Evolutionary conservation across 2,888 invertebrate genomes (phyloP), one percentile per base, ranked within the genome.

Genomic region (Scaptodrosophila latifasciaeformis): DNA sequence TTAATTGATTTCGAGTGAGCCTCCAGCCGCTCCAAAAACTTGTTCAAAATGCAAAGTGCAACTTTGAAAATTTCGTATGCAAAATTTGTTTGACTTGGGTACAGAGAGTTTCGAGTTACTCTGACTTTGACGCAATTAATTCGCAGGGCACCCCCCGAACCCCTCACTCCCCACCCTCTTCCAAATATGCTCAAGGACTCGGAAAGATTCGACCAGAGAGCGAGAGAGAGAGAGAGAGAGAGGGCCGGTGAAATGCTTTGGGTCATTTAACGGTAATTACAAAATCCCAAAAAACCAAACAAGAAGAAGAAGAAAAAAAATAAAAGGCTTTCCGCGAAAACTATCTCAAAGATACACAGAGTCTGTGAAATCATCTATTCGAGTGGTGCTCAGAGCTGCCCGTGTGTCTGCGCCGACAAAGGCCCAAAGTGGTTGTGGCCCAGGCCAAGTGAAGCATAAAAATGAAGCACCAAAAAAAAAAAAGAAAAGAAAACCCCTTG

Each of bases 41-140:
- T n/a, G n/a, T n/a, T n/a, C 79, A 74, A 77, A 79, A 77, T 77
- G 76, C 76, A 77, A 79, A 79, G 77, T 77, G 76, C 76, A 77
- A 57, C 76, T 54, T 62, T 65, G 51, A 35, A 48, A 64, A 72
- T 76, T 77, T 79, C 65, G 76, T 77, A 77, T 77, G 76, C 76
- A 77, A 79, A 79, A 79, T 77, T 79, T 69, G 76, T 76, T 44
- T 30, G 29, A 6, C 37, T 69, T 65, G 53, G 55, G 47, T 59
- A 57, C n/a, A n/a, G n/a, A n/a, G n/a, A n/a, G n/a, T n/a, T n/a
- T n/a, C 15, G 13, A 34, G 12, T 15, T 34, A 6, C 51, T 51
- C n/a, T 17, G 35, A 31, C 53, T 31, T 54, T 54, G 57, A 29
- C 60, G 65, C 72, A 78, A 78, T 76, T 76, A 76, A 76, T 76